Conservation (phyloP, 2,888 invertebrate genomes). For the Craniophora ligustri region DNA sequence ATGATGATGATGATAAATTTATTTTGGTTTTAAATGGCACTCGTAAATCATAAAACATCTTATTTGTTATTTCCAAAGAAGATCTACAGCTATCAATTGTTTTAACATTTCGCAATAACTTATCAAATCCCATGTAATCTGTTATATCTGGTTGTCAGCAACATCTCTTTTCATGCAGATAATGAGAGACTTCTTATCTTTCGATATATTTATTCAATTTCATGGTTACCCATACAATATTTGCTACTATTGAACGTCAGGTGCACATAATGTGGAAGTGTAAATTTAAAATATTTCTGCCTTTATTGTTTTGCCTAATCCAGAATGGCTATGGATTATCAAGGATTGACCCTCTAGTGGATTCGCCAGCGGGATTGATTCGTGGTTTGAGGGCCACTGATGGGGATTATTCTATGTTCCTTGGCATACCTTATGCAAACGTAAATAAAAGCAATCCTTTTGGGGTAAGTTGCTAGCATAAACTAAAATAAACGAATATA, state of each 20-base stretch:
- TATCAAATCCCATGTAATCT: background rate
- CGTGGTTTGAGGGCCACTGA: constrained; percentile 64
- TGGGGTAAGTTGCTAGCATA: constrained; percentile 59
- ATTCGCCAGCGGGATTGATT: constrained; percentile 64
- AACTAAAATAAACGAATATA: background rate
- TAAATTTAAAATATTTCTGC: constrained; percentile 17
- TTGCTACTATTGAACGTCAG: no score
- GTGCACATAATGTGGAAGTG: constrained; percentile 30
- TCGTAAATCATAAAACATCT: background rate
- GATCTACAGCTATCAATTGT: background rate
- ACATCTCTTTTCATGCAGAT: background rate
- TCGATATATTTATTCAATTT: background rate
- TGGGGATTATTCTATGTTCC: constrained; percentile 68
- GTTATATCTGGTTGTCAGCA: background rate
- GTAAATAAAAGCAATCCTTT: constrained; percentile 66
- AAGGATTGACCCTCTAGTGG: constrained; percentile 61
- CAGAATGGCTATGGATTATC: constrained; percentile 31
- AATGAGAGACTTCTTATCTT: background rate
- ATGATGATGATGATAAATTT: no score
- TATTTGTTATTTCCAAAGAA: background rate
- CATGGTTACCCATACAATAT: no score
- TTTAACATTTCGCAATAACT: background rate
- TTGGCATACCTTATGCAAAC: constrained; percentile 72
- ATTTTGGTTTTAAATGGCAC: no score
- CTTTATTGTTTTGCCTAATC: constrained; percentile 25